Conservation (phyloP, 1,140 invertebrate genomes). For the Lordiphosa stackelbergi region DNA sequence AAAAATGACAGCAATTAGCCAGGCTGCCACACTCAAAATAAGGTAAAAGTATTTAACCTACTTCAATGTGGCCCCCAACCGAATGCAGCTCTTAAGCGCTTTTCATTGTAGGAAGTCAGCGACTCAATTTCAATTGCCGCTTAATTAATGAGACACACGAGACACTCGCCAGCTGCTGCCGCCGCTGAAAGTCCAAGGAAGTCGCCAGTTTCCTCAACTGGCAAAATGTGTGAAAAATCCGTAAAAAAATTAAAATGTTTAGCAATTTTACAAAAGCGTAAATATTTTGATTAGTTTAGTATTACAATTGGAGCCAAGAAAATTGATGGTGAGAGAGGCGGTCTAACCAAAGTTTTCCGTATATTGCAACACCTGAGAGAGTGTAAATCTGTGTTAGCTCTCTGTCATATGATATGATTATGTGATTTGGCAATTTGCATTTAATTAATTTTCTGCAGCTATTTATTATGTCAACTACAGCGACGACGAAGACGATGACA, state of each 20-base stretch:
- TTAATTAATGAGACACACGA: conserved; percentile 58
- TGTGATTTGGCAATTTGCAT: conserved; percentile 73
- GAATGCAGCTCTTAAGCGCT: conserved; percentile 26
- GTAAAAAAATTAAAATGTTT: conserved; percentile 56
- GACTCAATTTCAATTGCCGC: conserved; percentile 41
- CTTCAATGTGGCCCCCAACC: conserved; percentile 25
- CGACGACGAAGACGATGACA: conserved; percentile 30
- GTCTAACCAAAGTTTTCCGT: conserved; percentile 43
- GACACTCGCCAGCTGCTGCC: conserved; percentile 7
- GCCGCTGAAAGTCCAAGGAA: conserved; percentile 41
- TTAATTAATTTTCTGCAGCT: conserved; percentile 71
- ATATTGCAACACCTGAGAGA: conserved; percentile 44
- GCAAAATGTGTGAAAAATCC: conserved; percentile 51
- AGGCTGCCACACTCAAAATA: conserved; percentile 47
- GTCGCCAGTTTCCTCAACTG: conserved; percentile 27
- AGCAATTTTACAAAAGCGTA: conserved; percentile 31
- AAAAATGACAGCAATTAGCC: conserved; percentile 69
- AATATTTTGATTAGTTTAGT: conserved; percentile 59
- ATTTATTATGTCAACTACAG: conserved; percentile 71
- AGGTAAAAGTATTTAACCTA: conserved; percentile 74
- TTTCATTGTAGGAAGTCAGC: conserved; percentile 58
- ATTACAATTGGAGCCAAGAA: conserved; percentile 51
- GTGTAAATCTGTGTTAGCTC: conserved; percentile 36
- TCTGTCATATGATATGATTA: conserved; percentile 70
- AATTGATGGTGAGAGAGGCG: neutral